These are phyloP conservation scores for Cladopsammia gracilis DNA, from an alignment of 64 coral and sea anemone genomes.

Conservation along the genomic window DNA sequence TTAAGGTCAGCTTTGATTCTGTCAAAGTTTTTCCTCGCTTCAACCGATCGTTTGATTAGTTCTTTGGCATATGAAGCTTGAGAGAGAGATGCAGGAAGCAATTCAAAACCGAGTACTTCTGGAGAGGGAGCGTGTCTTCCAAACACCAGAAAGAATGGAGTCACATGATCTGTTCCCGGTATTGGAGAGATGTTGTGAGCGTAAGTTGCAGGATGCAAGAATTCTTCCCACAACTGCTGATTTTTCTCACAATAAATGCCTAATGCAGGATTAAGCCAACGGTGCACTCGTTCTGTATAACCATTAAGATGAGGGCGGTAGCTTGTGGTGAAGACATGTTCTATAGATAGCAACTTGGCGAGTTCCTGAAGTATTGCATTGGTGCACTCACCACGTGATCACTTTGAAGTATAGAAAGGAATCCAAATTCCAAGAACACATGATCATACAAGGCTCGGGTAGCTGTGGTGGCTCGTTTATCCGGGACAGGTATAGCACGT, in stretches of 20 bases:
- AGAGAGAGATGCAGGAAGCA: too few relatives aligned
- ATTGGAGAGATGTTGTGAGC: constrained; percentile 18
- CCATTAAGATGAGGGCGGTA: constrained; percentile 39
- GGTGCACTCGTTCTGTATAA: constrained; percentile 31
- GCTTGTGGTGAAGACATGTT: constrained; percentile 58
- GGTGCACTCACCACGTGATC: constrained; percentile 39
- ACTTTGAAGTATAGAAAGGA: constrained; percentile 31
- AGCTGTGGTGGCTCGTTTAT: constrained; percentile 30
- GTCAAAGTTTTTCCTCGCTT: too few relatives aligned
- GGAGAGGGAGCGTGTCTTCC: neutral
- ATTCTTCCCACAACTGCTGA: constrained; percentile 53
- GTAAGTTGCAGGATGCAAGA: constrained; percentile 42
- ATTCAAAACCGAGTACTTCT: too few relatives aligned
- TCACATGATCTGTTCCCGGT: neutral
- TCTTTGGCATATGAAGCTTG: too few relatives aligned
- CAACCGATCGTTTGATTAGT: too few relatives aligned
- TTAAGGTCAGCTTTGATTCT: too few relatives aligned
- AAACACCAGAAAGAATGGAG: constrained; percentile 5
- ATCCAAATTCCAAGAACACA: constrained; percentile 1
- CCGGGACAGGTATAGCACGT: constrained; percentile 44
- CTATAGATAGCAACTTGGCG: constrained; percentile 41
- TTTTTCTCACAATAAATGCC: constrained; percentile 58
- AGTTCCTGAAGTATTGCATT: constrained; percentile 23
- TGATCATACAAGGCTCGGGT: constrained; percentile 34
- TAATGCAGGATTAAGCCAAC: constrained; percentile 46